Percentiles rank a stretch among this genome's conserved stretches.
phyloP scores from a whole-genome alignment of 92 coral and sea anemone genomes.

The Virgularia gustaviana region DNA sequence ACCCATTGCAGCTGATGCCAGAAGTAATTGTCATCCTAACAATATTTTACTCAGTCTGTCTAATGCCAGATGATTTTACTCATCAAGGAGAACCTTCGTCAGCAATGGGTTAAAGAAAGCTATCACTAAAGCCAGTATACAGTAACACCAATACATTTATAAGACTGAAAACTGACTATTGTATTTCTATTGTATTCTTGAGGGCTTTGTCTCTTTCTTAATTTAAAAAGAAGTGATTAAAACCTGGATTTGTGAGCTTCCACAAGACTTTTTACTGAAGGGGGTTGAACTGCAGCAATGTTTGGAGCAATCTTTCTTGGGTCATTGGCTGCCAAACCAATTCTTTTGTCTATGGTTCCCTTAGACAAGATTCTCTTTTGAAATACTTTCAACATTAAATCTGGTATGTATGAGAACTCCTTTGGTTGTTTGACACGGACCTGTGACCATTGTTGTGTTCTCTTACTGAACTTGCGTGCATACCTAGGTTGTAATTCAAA shows the following conservation, averaged over 20 bases:
- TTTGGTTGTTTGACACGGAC: neutral
- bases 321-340: neutral
- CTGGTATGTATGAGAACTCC: neutral
- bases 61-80: too few species aligned
- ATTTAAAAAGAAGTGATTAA: too few species aligned
- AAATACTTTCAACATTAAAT: neutral
- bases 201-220: too few species aligned
- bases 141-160: too few species aligned
- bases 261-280: constrained; percentile 4
- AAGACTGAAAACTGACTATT: too few species aligned
- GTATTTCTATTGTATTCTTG: too few species aligned
- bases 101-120: too few species aligned
- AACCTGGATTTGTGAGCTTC: constrained; percentile 3
- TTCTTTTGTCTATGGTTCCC: neutral
- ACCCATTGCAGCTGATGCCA: too few species aligned
- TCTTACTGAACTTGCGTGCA: constrained; percentile 18
- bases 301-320: neutral
- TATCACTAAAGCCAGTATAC: too few species aligned
- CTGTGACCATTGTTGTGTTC: constrained; percentile 21
- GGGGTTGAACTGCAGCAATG: constrained; percentile 6
- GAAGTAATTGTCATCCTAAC: too few species aligned
- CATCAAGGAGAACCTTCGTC: too few species aligned
- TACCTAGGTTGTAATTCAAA: neutral
- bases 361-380: neutral
- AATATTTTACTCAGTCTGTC: too few species aligned